Evolutionary conservation across 2,888 invertebrate species (phyloP).

Genomic region (Spicauda simplicius): DNA sequence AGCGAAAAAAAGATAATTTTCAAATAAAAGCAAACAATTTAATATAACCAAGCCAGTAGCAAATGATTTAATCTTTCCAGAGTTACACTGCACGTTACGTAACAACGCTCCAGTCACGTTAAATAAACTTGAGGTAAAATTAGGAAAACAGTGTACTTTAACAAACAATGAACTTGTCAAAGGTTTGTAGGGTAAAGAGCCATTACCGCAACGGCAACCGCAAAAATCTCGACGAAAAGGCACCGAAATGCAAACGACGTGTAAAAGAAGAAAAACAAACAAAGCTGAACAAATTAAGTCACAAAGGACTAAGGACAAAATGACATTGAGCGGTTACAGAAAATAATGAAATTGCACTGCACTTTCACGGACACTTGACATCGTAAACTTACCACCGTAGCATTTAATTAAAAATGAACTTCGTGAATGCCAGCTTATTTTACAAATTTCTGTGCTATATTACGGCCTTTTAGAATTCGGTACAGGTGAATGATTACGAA

Average conservation of each 20-base stretch:
- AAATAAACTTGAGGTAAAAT: neutral
- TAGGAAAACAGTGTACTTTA: neutral
- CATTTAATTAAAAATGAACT: conserved; percentile 17
- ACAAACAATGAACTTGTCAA: conserved; percentile 5
- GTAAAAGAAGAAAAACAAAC: conserved; percentile 12
- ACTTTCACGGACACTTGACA: conserved; percentile 13
- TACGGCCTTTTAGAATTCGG: neutral
- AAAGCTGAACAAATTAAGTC: conserved; percentile 11
- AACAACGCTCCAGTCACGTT: neutral
- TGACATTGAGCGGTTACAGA: conserved; percentile 8
- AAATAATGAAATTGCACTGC: conserved; percentile 4
- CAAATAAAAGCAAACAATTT: too few species aligned
- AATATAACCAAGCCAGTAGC: too few species aligned
- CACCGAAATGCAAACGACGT: conserved; percentile 14
- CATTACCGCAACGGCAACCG: neutral
- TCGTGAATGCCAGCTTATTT: conserved; percentile 5
- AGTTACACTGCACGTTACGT: neutral
- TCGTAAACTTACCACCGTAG: conserved; percentile 13
- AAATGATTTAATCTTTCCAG: neutral
- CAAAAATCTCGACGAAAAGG: conserved; percentile 4
- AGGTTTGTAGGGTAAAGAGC: conserved; percentile 3
- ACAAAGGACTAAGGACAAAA: conserved; percentile 14
- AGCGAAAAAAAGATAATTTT: too few species aligned
- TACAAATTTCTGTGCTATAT: neutral
- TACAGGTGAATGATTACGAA: too few species aligned